Base-by-base conservation (phyloP, 2,888 invertebrate species). In the Rhaphigaster nebulosa region DNA sequence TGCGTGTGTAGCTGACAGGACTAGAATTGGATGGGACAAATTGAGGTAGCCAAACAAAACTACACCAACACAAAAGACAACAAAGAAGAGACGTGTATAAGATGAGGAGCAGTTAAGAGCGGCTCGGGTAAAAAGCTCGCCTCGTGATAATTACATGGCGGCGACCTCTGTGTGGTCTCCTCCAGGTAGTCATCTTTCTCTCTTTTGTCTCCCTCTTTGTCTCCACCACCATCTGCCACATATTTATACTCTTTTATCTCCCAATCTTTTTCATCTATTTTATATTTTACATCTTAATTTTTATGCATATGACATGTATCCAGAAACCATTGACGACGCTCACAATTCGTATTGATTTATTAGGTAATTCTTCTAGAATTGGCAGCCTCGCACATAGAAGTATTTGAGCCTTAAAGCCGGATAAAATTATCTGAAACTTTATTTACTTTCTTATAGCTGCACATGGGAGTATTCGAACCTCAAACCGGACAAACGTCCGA, bases 31-130 rank as follows among this genome's bases (percentile, higher is more conserved):
- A 84, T 84, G 23, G n/a, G 84, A 84, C 84, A 84, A 84, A 84
- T 84, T 84, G 45, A 41, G n/a, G 70, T 50, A 80, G 80, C 80
- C 26, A 65, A 76, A 76, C 70, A 76, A 45, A 50, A 84, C 84
- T 84, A 84, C 45, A 50, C 45, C n/a, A 50, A 84, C 84, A 84
- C 84, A 84, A 84, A 84, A 84, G 84, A 45, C 41, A 76, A 76
- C 70, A 76, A 50, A 84, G 41, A 84, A 41, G 84, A 50, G 84
- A 84, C 84, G 45, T 84, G 84, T 84, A 84, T 84, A 84, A 45
- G 84, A 84, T 84, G 84, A 84, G 84, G 84, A 84, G 84, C 84
- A 84, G 84, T 84, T 84, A 84, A 18, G 45, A 50, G 84, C 84
- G 84, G 84, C n/a, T 26, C n/a, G 45, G n/a, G n/a, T 84, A 84